Percentiles rank a stretch among this genome's conserved stretches.
These are phyloP conservation scores for Merluccius polli DNA, from an alignment of 2,797 vertebrate genomes.

Conservation along the genomic window DNA sequence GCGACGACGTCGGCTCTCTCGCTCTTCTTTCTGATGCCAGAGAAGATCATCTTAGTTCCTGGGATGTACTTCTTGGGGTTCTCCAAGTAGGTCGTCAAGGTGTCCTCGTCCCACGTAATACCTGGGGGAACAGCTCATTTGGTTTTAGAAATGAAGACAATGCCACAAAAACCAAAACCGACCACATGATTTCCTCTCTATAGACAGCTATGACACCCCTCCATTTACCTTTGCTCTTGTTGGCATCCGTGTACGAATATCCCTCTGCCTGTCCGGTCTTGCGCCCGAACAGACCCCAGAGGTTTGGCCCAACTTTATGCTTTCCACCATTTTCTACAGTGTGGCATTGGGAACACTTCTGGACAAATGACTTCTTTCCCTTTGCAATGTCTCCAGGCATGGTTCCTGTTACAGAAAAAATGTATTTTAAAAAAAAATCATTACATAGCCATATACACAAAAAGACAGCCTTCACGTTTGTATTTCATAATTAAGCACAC, in stretches of 20 bases:
- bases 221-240: constrained; percentile 80
- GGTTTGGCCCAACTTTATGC: constrained; percentile 78
- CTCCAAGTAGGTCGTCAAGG: constrained; percentile 81
- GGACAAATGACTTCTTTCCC: constrained; percentile 79
- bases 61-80: constrained; percentile 90
- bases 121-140: constrained; percentile 52
- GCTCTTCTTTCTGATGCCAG: constrained; percentile 84
- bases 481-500: not conserved
- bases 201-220: not conserved
- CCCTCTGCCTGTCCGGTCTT: constrained; percentile 77
- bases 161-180: not conserved
- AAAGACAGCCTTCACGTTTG: not conserved
- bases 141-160: not conserved
- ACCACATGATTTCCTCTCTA: not conserved
- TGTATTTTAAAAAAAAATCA: not conserved
- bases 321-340: constrained; percentile 78
- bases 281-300: constrained; percentile 77
- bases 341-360: constrained; percentile 82
- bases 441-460: not conserved
- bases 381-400: constrained; percentile 74
- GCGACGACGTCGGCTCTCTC: constrained; percentile 79
- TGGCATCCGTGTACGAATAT: constrained; percentile 78
- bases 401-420: constrained; percentile 31
- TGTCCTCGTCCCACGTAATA: constrained; percentile 75
- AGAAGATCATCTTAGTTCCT: constrained; percentile 86